These are phyloP conservation scores for Chloebia gouldiae DNA, from an alignment of 2,113 vertebrate genomes.

Conservation along the genomic window DNA sequence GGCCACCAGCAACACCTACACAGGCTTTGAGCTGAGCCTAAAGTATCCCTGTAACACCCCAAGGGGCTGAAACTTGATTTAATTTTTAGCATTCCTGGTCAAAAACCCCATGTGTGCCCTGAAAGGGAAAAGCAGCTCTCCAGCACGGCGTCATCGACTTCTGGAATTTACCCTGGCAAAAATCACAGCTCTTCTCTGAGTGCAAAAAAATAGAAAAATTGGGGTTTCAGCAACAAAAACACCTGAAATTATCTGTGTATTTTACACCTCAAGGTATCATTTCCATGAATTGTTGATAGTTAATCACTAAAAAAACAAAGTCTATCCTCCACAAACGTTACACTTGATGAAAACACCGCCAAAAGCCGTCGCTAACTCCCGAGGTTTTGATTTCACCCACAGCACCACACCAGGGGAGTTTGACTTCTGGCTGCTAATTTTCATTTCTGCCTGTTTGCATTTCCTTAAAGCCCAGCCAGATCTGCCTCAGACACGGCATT, in stretches of 20 bases:
- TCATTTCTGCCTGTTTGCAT: conserved; percentile 45
- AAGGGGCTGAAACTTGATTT: background rate
- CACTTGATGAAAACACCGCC: background rate
- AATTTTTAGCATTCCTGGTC: background rate
- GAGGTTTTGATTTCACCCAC: background rate
- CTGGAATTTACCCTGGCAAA: background rate
- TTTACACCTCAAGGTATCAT: background rate
- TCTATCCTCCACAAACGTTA: background rate
- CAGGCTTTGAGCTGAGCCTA: fast-evolving
- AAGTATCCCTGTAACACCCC: background rate
- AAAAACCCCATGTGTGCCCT: fast-evolving
- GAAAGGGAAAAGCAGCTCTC: background rate
- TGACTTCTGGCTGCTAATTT: conserved; percentile 26
- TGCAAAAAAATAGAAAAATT: background rate
- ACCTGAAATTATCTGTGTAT: background rate
- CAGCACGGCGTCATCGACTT: fast-evolving
- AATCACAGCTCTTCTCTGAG: fast-evolving
- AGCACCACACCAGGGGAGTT: background rate
- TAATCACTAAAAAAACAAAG: background rate
- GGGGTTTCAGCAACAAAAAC: background rate
- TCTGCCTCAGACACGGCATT: background rate
- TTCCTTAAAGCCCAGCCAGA: background rate
- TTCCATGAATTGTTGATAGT: background rate
- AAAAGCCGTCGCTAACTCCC: background rate
- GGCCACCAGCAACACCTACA: background rate